Evolutionary conservation across 2,113 vertebrate species (phyloP), one percentile per base, ranked within the genome.

Genomic region (Prochilodus magdalenae): DNA sequence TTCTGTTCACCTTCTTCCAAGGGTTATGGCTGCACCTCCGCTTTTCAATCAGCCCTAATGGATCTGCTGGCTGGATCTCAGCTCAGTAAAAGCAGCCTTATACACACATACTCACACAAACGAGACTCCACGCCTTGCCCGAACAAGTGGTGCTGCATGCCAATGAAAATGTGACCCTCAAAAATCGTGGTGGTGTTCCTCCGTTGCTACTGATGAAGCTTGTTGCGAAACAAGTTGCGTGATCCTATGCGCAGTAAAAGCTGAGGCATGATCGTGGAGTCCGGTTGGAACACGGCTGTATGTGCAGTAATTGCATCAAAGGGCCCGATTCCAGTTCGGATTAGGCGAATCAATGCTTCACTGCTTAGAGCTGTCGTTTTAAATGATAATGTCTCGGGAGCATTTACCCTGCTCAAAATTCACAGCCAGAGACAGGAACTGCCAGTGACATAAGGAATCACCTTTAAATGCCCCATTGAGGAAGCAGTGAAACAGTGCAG

Each of bases 11-110:
- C 90, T 91, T 91, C 92, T 92, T 84, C 83, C 90, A 89, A 44
- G 88, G 91, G 88, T 92, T 89, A 92, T 65, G 75, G 77, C 87
- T 90, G 88, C 88, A 85, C 75, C 87, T 88, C 87, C 89, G 67
- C 86, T 91, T 88, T 80, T 93, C 87, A 94, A 94, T 94, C 92
- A 91, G 90, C 88, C 76, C 90, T 93, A 94, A 93, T 93, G 93
- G 92, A 92, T 91, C 87, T 85, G 88, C 87, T 94, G 93, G 93
- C 92, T 90, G 86, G 47, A 77, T 87, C 83, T 90, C 92, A 93
- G 84, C 72, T 72, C 5, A 47, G 77, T 85, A 83, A 87, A 85
- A 51, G 36, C 84, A 26, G 40, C 12, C 27, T 33, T 62, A 51
- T 71, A 63, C 81, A 73, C 83, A 83, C 80, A 80, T 51, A 79